phyloP scores from a whole-genome alignment of 2,888 invertebrate species.

The Cylloceria caligata region DNA sequence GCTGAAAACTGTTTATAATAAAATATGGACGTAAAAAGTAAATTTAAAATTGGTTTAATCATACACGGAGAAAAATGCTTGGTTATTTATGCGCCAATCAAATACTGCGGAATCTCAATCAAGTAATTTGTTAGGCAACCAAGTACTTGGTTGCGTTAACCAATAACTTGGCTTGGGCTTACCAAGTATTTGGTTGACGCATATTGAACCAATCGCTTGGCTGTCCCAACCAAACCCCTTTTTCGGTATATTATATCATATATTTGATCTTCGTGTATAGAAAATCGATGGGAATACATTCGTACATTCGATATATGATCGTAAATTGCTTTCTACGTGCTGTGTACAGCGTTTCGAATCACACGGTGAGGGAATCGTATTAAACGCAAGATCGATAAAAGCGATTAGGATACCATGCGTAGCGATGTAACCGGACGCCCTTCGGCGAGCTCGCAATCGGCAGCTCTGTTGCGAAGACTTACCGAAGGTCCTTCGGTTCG shows the following conservation, averaged over 20 bases:
- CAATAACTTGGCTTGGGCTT: too few relatives aligned
- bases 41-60: too few relatives aligned
- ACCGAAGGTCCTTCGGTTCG: slow-evolving; percentile 33
- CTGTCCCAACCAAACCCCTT: too few relatives aligned
- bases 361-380: slow-evolving; percentile 65
- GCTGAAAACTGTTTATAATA: too few relatives aligned
- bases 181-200: too few relatives aligned
- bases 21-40: too few relatives aligned
- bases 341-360: slow-evolving; percentile 52
- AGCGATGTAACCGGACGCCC: slow-evolving; percentile 63
- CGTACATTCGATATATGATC: slow-evolving; percentile 50
- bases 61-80: too few relatives aligned
- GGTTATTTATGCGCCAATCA: too few relatives aligned
- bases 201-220: too few relatives aligned
- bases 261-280: not conserved
- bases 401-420: slow-evolving; percentile 64
- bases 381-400: slow-evolving; percentile 68
- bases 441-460: slow-evolving; percentile 45
- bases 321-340: slow-evolving; percentile 3
- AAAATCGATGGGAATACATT: slow-evolving; percentile 8
- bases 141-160: too few relatives aligned
- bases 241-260: not conserved
- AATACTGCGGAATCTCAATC: too few relatives aligned
- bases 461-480: slow-evolving; percentile 17
- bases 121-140: too few relatives aligned